Base-by-base conservation (phyloP, 1,140 invertebrate genomes). In the Drosophila pallidifrons region DNA sequence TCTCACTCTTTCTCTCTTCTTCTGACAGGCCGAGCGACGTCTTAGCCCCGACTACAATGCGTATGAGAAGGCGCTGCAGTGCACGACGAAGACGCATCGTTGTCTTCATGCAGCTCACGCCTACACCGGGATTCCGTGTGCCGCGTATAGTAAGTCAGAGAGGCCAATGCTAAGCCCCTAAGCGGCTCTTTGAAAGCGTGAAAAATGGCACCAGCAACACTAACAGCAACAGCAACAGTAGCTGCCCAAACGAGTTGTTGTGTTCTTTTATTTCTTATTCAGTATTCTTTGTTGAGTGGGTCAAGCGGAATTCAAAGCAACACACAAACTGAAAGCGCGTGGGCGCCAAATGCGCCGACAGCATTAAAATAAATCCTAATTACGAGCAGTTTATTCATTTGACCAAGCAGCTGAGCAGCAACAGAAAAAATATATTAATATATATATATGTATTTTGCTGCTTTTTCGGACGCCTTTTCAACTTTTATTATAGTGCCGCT, bases 21-120 rank as follows among this genome's bases (percentile, higher is more conserved):
- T 3, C 58, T 30, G 67, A 7, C 28, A 92, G 93, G 77, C 92
- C 92, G 92, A 90, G 93, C 93, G 94, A 77, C 94, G 92, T 70
- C 92, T 91, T 73, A 95, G 93, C 63, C 93, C 94, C 57, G 94
- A 94, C 28, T 95, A 93, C 89, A 94, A 93, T 81, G 94, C 93
- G 35, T 94, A 93, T 87, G 94, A 93, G 59, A 92, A 92, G 74
- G 92, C 92, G 28, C 75, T 93, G 61, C 93, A 96, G 38, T 98
- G 97, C 87, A 97, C 96, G 1, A 96, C 96, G 71, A 96, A 96
- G 81, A 98, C 97, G 1, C 96, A 98, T 92, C 93, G 96, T 68
- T 98, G 97, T 93, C 96, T 96, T 90, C 97, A 98, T 88, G 96
- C 97, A 2, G 96, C 97, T 11, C 97, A 98, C 92, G 97, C 97